Evolutionary conservation across 2,113 vertebrate genomes (phyloP).

Genomic region (Cavia aperea): DNA sequence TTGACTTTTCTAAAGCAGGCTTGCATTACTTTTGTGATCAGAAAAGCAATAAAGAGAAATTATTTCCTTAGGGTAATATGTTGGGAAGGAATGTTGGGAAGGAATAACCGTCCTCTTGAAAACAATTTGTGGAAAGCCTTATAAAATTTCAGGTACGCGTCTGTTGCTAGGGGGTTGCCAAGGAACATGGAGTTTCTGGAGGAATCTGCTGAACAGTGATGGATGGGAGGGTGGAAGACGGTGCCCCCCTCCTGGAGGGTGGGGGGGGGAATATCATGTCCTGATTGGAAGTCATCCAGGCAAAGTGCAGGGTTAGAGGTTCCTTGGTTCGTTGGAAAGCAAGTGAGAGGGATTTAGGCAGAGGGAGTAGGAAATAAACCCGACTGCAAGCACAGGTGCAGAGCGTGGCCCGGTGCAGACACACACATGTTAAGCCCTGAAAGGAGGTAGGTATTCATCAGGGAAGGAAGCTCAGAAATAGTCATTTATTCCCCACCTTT

Average conservation of each 20-base stretch:
- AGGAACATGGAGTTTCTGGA: background rate
- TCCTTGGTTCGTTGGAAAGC: background rate
- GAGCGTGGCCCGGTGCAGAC: fast-evolving
- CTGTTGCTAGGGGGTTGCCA: constrained; percentile 50
- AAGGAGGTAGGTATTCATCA: background rate
- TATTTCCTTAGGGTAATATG: constrained; percentile 47
- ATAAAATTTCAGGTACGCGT: constrained; percentile 32
- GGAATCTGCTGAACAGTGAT: background rate
- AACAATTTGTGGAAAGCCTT: constrained; percentile 51
- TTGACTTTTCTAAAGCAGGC: constrained; percentile 46
- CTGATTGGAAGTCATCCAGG: background rate
- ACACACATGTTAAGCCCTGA: fast-evolving
- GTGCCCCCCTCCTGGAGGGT: fast-evolving
- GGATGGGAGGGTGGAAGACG: background rate
- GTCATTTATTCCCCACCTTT: background rate
- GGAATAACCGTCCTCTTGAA: constrained; percentile 34
- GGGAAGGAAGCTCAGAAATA: background rate
- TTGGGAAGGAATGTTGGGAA: constrained; percentile 11
- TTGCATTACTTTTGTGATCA: constrained; percentile 47
- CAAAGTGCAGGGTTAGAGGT: background rate
- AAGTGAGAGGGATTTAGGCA: background rate
- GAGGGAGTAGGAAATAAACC: too few relatives aligned
- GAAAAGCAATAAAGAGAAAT: constrained; percentile 67
- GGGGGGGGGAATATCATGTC: background rate
- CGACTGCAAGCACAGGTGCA: fast-evolving